These are phyloP conservation scores for Ommatoiulus sabulosus DNA, from an alignment of 2,888 invertebrate genomes.

Conservation along the genomic window DNA sequence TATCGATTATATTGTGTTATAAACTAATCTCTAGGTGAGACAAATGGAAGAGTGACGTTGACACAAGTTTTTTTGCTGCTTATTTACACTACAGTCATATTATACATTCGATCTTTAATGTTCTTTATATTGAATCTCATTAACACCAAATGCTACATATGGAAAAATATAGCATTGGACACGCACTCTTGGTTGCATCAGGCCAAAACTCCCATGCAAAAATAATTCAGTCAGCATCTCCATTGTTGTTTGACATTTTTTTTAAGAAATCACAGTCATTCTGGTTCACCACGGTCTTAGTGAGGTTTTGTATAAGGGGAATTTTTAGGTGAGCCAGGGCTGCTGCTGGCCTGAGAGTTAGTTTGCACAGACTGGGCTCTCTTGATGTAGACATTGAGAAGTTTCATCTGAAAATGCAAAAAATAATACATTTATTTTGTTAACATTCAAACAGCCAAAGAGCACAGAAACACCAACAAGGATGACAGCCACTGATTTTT, in stretches of 20 bases:
- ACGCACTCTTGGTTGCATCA: background rate
- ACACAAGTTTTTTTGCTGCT: background rate
- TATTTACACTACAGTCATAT: conserved; percentile 37
- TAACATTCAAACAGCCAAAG: too few relatives aligned
- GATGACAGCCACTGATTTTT: too few relatives aligned
- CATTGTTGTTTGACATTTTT: conserved; percentile 15
- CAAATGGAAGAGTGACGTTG: conserved; percentile 26
- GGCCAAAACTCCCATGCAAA: background rate
- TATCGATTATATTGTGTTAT: background rate
- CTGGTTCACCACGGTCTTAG: background rate
- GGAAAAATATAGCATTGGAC: conserved; percentile 13
- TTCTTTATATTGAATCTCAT: conserved; percentile 21
- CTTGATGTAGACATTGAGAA: conserved; percentile 83
- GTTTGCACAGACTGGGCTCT: conserved; percentile 68
- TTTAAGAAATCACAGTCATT: background rate
- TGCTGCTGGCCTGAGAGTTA: conserved; percentile 57
- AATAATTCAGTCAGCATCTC: background rate
- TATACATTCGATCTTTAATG: conserved; percentile 37
- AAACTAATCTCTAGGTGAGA: background rate
- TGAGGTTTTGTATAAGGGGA: conserved; percentile 51
- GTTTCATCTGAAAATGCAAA: conserved; percentile 67
- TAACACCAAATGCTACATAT: conserved; percentile 33
- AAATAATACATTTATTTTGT: conserved; percentile 41
- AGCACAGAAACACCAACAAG: too few relatives aligned
- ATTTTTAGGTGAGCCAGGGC: conserved; percentile 59